Conservation (phyloP, 2,888 invertebrate genomes). For the Xanthostigma xanthostigma region DNA sequence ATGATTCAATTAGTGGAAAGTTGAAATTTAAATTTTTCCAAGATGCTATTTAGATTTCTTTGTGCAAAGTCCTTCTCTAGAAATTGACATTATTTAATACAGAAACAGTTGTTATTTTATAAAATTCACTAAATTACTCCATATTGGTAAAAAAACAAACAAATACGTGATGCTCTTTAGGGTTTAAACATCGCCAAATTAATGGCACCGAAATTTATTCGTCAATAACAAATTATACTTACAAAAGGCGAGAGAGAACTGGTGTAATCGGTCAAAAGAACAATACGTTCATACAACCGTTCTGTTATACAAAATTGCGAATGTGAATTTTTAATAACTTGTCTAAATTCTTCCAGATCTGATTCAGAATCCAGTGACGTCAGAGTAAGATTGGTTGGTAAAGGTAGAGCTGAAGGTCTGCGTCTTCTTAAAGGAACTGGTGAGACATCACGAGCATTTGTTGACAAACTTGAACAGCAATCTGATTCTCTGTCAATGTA, state of each 20-base stretch:
- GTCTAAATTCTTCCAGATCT: slow-evolving; percentile 47
- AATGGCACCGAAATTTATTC: no score
- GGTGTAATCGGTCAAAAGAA: no score
- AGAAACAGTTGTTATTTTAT: no score
- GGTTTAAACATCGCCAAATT: no score
- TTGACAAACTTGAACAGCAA: slow-evolving; percentile 66
- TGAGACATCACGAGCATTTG: slow-evolving; percentile 25
- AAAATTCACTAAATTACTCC: no score
- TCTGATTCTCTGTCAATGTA: slow-evolving; percentile 84
- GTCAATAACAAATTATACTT: no score
- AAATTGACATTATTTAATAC: no score
- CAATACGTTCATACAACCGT: slow-evolving; percentile 27
- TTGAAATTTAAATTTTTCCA: background rate
- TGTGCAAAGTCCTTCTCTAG: no score
- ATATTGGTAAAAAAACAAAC: no score
- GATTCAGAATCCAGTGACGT: slow-evolving; percentile 42
- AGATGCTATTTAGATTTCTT: no score
- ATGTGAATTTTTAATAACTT: slow-evolving; percentile 46
- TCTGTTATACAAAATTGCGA: slow-evolving; percentile 46
- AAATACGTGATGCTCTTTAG: no score
- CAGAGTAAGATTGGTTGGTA: slow-evolving; percentile 17
- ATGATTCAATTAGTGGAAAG: slow-evolving; percentile 5
- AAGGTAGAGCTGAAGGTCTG: slow-evolving; percentile 7
- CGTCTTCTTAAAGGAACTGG: background rate
- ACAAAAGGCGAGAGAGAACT: no score